Evolutionary conservation across 1,140 invertebrate genomes (phyloP).

Genomic region (Pogonus chalceus): DNA sequence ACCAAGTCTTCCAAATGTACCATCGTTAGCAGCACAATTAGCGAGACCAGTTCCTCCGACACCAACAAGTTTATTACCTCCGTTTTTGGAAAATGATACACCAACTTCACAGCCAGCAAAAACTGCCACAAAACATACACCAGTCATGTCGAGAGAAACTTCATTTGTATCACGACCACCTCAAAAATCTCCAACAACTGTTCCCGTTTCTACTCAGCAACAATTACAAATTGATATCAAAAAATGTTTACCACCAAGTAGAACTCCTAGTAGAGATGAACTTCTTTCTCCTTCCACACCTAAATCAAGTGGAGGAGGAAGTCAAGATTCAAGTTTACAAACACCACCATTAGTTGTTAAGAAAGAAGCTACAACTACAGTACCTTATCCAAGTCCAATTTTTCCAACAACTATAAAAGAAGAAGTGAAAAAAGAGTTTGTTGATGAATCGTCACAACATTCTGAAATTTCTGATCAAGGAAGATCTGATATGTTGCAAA

Average conservation of each 20-base stretch:
- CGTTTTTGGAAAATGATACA: constrained; percentile 29
- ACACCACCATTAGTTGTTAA: constrained; percentile 30
- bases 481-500: constrained; percentile 41
- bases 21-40: constrained; percentile 61
- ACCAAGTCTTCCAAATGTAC: constrained; percentile 53
- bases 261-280: constrained; percentile 32
- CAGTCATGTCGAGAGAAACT: constrained; percentile 43
- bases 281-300: constrained; percentile 33
- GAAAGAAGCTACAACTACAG: constrained; percentile 21
- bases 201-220: constrained; percentile 16
- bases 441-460: constrained; percentile 49
- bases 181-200: constrained; percentile 12
- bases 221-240: constrained; percentile 33
- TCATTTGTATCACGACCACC: constrained; percentile 42
- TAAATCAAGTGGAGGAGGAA: constrained; percentile 22
- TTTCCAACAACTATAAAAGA: constrained; percentile 34
- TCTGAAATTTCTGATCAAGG: constrained; percentile 48
- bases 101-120: constrained; percentile 14
- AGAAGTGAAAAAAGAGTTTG: constrained; percentile 48
- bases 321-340: constrained; percentile 33
- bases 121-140: constrained; percentile 21
- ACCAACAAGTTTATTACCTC: constrained; percentile 36
- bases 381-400: constrained; percentile 21
- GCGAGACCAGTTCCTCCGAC: constrained; percentile 59
- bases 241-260: constrained; percentile 28